These are phyloP conservation scores for Apamea epomidion DNA, from an alignment of 2,888 invertebrate species.

Conservation along the genomic window DNA sequence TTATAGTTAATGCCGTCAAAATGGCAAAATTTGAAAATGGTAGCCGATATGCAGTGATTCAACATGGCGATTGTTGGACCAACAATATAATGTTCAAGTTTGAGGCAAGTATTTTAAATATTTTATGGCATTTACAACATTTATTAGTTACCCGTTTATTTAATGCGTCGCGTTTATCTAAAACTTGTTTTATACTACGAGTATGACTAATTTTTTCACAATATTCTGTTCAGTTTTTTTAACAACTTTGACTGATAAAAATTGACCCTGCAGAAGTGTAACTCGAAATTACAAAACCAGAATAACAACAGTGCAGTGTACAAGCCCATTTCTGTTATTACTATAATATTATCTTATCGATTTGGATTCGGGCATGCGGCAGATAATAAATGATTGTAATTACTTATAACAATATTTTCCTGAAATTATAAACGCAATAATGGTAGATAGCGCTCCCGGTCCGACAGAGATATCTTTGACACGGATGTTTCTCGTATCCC, in stretches of 20 bases:
- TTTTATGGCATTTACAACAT: not conserved
- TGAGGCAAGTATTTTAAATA: conserved; percentile 62
- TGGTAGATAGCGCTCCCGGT: not conserved
- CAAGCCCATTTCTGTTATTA: not conserved
- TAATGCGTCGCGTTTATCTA: not conserved
- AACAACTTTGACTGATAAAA: not conserved
- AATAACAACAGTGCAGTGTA: not conserved
- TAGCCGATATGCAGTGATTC: conserved; percentile 70
- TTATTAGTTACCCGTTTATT: not conserved
- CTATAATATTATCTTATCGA: conserved; percentile 16
- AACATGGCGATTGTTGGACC: conserved; percentile 78
- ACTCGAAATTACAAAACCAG: not conserved
- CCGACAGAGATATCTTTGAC: not conserved
- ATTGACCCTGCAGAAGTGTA: not conserved
- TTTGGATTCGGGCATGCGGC: not conserved
- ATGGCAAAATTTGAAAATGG: conserved; percentile 53
- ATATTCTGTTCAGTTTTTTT: not conserved
- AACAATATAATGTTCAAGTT: conserved; percentile 77
- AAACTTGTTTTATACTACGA: not conserved
- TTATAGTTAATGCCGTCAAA: conserved; percentile 35
- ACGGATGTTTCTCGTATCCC: not conserved
- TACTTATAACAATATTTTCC: not conserved
- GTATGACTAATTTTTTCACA: not conserved
- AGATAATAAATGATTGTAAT: not conserved
- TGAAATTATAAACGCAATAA: not conserved